These are phyloP conservation scores for Ianthella basta DNA, from an alignment of 37 sponge, comb jelly and placozoan genomes.

Conservation along the genomic window DNA sequence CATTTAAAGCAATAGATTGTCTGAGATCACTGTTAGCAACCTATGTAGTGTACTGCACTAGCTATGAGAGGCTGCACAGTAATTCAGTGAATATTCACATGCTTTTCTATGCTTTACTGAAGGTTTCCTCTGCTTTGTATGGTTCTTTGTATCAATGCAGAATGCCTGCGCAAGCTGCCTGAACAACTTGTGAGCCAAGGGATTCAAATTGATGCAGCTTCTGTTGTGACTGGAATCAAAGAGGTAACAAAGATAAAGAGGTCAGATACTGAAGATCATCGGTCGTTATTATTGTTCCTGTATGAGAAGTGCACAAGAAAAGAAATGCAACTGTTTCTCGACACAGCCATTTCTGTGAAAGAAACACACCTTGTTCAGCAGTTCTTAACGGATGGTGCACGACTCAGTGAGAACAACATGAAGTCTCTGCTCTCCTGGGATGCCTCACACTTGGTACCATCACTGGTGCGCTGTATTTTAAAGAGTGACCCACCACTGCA, in stretches of 20 bases:
- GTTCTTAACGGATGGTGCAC: neutral
- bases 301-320: neutral
- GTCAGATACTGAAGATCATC: neutral
- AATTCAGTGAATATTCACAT: too few species aligned
- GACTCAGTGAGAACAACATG: neutral
- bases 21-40: too few species aligned
- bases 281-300: neutral
- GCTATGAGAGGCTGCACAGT: too few species aligned
- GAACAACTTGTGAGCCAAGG: neutral
- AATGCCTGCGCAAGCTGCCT: too few species aligned
- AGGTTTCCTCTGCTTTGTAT: too few species aligned
- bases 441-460: neutral
- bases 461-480: neutral
- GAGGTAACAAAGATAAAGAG: neutral
- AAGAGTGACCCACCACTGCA: neutral
- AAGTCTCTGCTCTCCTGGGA: slow-evolving; percentile 9
- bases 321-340: neutral
- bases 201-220: neutral
- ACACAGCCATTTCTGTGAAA: slow-evolving; percentile 10
- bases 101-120: too few species aligned
- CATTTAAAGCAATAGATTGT: too few species aligned
- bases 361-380: slow-evolving; percentile 11
- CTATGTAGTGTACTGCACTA: too few species aligned
- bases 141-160: too few species aligned
- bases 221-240: slow-evolving; percentile 13